Base-by-base conservation (phyloP, 2,888 invertebrate species). In the Synanthedon tipuliformis region DNA sequence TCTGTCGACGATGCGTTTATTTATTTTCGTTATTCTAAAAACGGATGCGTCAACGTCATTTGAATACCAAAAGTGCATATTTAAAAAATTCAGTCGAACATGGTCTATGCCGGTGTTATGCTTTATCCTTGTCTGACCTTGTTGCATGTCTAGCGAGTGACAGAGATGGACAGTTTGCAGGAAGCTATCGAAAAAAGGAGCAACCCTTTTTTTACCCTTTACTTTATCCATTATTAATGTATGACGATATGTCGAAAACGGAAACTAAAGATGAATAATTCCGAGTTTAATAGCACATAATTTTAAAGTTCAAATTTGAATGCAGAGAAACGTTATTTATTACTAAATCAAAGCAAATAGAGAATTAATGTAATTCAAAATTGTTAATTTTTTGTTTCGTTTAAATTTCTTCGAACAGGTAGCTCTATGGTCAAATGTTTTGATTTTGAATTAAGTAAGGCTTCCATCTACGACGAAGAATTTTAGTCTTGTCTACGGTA, bases 171-270 rank as follows among this genome's bases (percentile, higher is more conserved):
- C 54, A 58, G 64, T 63, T 72, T 74, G 78, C 81, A 84, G 86
- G 86, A 86, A 85, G 81, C 80, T 73, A 74, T 76, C 77, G 71
- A 79, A 85, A 87, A 85, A 87, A 87, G 82, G 78, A 79, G 76
- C 81, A 84, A 85, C 84, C 87, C 87, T 86, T 85, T 81, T 34
- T 74, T 79, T 72, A 79, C 82, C 85, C 87, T 83, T 79, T 81
- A 66, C 34, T 34, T 75, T 78, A 78, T 79, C 75, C 74, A 78
- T 81, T 83, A 80, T 80, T 82, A 77, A 79, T 69, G 34, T 34
- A 34, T 10, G 34, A 34, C 10, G 34, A 34, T 34, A 34, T 34
- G 34, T 34, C 34, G 34, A 34, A 34, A 34, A 10, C 34, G 34
- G 34, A 34, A 34, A 34, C 34, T 5, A 34, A 34, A 34, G 34